Evolutionary conservation across 2,113 vertebrate species (phyloP), one percentile per base, ranked within the genome.

Genomic region (Falcunculus frontatus): DNA sequence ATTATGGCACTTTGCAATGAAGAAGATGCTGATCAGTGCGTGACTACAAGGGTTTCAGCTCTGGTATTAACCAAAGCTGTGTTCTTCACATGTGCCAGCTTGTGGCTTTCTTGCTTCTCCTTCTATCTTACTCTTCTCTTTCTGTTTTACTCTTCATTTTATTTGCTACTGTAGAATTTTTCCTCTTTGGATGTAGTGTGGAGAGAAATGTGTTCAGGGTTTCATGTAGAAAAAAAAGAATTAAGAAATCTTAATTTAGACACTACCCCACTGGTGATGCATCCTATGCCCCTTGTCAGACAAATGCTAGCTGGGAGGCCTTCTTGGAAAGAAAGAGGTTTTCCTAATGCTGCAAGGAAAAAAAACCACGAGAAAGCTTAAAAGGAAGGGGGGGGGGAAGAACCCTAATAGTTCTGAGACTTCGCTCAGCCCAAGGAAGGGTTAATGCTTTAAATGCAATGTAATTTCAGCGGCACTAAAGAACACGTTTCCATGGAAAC

Each of bases 401-500:
- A 67, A 35, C 12, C 1, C 23, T 90, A 67, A 56, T 64, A 90
- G 49, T 95, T 96, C 88, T 65, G 77, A 91, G 44, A 95, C 53
- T 67, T 94, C 74, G 50, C 56, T 89, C 80, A 90, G 75, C 69
- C 79, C 33, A 91, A 77, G 67, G 89, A 97, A 95, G 96, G 89
- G 97, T 98, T 98, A 98, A 98, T 96, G 74, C 91, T 95, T 98
- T 97, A 98, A 98, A 98, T 96, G 93, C 97, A 97, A 27, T 96
- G 97, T 97, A 96, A 98, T 98, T 98, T 98, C 96, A 94, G 95
- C 56, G 41, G 94, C 94, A 93, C 96, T 98, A 96, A 98, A 97
- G 97, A 97, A 96, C 92, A 96, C 0, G 97, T 98, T 98, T 97
- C 98, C 97, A 98, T 98, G 97, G 98, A 96, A 98, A 98, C 97